Conservation (phyloP, 2,113 vertebrate genomes). For the Hippopotamus amphibius region DNA sequence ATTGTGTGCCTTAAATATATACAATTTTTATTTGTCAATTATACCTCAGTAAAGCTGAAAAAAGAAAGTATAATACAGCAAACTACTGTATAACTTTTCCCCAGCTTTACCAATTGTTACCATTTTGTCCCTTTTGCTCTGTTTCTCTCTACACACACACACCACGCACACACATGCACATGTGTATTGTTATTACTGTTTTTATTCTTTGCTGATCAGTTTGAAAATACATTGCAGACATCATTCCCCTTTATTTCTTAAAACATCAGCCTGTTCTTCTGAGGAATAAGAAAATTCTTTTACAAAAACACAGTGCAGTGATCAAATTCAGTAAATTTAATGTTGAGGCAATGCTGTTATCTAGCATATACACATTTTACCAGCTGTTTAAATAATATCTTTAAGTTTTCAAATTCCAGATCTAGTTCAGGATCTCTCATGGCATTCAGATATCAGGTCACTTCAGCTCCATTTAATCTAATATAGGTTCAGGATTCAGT, state of each 20-base stretch:
- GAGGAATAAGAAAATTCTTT: background rate
- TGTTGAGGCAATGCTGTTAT: background rate
- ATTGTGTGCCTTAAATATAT: background rate
- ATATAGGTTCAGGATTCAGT: background rate
- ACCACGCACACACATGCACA: background rate
- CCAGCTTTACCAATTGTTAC: background rate
- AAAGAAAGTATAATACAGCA: background rate
- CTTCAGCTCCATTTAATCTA: background rate
- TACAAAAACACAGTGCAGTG: background rate
- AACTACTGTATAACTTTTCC: background rate
- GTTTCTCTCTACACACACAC: background rate
- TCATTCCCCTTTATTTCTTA: background rate
- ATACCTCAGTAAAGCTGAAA: background rate
- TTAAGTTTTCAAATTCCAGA: background rate
- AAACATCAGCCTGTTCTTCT: background rate
- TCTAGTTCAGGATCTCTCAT: background rate
- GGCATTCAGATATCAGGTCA: background rate
- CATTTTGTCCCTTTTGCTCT: background rate
- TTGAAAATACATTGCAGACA: background rate
- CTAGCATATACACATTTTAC: background rate
- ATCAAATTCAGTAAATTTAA: background rate
- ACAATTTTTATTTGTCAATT: background rate
- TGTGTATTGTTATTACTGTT: background rate
- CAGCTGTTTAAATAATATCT: background rate
- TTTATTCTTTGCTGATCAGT: background rate